Evolutionary conservation across 1,140 invertebrate genomes (phyloP), one percentile per base, ranked within the genome.

Genomic region (Sipha flava): DNA sequence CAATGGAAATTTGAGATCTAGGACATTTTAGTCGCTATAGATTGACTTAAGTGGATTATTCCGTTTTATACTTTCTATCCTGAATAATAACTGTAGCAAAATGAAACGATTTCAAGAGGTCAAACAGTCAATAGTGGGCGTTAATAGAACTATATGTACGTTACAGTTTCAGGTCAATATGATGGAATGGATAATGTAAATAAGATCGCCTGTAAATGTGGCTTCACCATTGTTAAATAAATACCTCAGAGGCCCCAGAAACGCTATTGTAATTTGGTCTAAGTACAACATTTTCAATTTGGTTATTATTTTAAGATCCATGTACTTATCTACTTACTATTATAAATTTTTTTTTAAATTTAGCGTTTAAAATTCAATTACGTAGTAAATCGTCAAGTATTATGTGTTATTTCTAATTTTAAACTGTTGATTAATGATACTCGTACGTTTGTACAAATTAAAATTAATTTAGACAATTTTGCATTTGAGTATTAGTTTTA

Each of bases 41-140:
- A 26, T 21, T 43, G 16, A 43, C 64, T 40, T 23, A 26, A 66
- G 64, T 43, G 21, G 37, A 66, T 66, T 66, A 66, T 43, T 40
- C 31, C 21, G 68, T 72, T 49, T 45, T 72, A n/a, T 16, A 52
- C 72, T 52, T 75, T 75, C 72, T 75, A 75, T 75, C 72, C 47
- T 54, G 31, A 75, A 75, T 75, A 73, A 73, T 73, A 72, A 72
- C 47, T 72, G 68, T 72, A 34, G 72, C 47, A 54, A 75, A 52
- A 37, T 23, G 47, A 52, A 75, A 75, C 18, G 72, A 54, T 75
- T 75, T 75, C 72, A 54, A 34, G 49, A 75, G 72, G 72, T 75
- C 72, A 75, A 75, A 75, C 72, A 75, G 47, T 75, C 72, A 75
- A 52, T 75, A 75, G 72, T 75, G 49, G 72, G 72, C 72, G 72